These are phyloP conservation scores for Haliclona indistincta DNA, from an alignment of 37 sponge, comb jelly and placozoan species.

Conservation along the genomic window DNA sequence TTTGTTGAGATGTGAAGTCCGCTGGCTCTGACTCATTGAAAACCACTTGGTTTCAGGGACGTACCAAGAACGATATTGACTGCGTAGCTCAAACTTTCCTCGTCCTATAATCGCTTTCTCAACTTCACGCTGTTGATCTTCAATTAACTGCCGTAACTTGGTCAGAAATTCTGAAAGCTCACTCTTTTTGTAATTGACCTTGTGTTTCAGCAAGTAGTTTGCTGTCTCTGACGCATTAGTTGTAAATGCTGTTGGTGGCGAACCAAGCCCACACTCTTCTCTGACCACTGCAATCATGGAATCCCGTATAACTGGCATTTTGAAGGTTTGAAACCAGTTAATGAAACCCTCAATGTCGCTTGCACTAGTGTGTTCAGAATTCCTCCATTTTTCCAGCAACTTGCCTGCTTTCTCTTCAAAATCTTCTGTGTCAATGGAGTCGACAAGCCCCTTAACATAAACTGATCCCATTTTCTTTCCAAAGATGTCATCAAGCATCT, in stretches of 20 bases:
- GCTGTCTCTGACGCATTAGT: constrained; percentile 39
- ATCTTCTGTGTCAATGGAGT: constrained; percentile 11
- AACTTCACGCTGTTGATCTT: constrained; percentile 34
- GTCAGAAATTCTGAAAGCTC: constrained; percentile 24
- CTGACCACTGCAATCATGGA: constrained; percentile 13
- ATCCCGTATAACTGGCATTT: constrained; percentile 2
- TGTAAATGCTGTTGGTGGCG: constrained; percentile 30
- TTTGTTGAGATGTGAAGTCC: not conserved
- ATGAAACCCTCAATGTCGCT: constrained; percentile 4
- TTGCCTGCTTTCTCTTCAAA: constrained; percentile 9
- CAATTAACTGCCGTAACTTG: constrained; percentile 15
- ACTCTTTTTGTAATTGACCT: constrained; percentile 39
- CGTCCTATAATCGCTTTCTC: constrained; percentile 30
- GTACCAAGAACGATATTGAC: constrained; percentile 12
- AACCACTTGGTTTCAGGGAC: constrained; percentile 28
- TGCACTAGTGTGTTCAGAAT: not conserved
- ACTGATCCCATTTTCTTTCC: constrained; percentile 27
- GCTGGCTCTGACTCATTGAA: constrained; percentile 22
- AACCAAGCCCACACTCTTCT: constrained; percentile 37
- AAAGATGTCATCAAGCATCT: constrained; percentile 52
- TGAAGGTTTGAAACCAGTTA: constrained; percentile 14
- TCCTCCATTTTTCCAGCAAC: constrained; percentile 3
- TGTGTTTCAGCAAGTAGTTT: constrained; percentile 25
- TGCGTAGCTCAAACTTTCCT: constrained; percentile 17
- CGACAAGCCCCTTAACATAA: constrained; percentile 37